These are phyloP conservation scores for Idaea aversata DNA, from an alignment of 2,888 invertebrate species.

Conservation along the genomic window DNA sequence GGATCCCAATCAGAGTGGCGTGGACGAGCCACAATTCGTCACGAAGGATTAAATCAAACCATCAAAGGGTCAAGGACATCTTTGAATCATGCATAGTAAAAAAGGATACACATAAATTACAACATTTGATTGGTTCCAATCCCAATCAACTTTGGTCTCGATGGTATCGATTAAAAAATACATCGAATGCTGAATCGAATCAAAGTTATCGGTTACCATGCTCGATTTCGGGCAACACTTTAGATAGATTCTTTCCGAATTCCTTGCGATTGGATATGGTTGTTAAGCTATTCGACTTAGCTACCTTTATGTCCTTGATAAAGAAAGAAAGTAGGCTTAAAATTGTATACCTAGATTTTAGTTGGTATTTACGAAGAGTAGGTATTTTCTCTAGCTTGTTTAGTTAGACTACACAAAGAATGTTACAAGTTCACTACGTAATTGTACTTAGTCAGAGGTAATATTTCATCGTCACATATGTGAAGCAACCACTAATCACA, in stretches of 20 bases:
- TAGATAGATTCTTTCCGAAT: slow-evolving; percentile 35
- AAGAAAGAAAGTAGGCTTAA: slow-evolving; percentile 10
- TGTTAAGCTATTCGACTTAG: slow-evolving; percentile 36
- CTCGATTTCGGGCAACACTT: slow-evolving; percentile 52
- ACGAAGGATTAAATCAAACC: slow-evolving; percentile 61
- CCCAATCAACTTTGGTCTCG: slow-evolving; percentile 68
- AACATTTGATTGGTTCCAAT: slow-evolving; percentile 76
- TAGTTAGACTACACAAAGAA: slow-evolving; percentile 15
- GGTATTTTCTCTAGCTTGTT: too few relatives aligned
- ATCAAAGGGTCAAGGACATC: slow-evolving; percentile 33
- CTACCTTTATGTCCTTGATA: slow-evolving; percentile 30
- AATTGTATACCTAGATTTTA: not conserved
- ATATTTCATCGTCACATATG: slow-evolving; percentile 35
- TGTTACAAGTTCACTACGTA: slow-evolving; percentile 14
- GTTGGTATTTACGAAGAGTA: too few relatives aligned
- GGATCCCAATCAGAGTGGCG: slow-evolving; percentile 64
- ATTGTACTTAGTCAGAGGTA: slow-evolving; percentile 8
- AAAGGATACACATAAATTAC: slow-evolving; percentile 63
- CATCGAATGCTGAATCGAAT: slow-evolving; percentile 45
- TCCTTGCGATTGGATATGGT: slow-evolving; percentile 35
- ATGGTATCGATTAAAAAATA: slow-evolving; percentile 65
- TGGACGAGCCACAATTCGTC: slow-evolving; percentile 60
- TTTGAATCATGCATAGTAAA: slow-evolving; percentile 34
- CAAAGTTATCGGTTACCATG: slow-evolving; percentile 47
- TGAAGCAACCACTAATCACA: slow-evolving; percentile 49